These are phyloP conservation scores for Neotragus pygmaeus DNA, from an alignment of 2,113 vertebrate genomes.

Conservation along the genomic window DNA sequence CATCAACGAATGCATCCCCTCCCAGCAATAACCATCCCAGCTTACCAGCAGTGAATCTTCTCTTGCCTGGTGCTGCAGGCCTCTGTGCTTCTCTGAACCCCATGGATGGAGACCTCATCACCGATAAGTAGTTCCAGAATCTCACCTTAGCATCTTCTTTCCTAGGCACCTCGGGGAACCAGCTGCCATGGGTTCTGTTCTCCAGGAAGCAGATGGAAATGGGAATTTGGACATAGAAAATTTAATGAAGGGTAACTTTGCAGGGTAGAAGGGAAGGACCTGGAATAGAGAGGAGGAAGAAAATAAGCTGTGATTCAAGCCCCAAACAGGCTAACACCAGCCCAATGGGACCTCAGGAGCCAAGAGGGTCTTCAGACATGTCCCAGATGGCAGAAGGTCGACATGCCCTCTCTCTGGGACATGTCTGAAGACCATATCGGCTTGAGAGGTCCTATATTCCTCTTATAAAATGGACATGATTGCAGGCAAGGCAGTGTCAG, in stretches of 20 bases:
- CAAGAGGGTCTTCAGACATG: not conserved
- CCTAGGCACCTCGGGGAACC: not conserved
- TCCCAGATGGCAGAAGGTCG: not conserved
- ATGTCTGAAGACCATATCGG: fast-evolving
- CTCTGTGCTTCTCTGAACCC: not conserved
- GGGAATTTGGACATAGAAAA: not conserved
- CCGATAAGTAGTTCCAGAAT: not conserved
- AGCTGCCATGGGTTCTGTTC: not conserved
- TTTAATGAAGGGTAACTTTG: not conserved
- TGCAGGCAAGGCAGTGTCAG: no score
- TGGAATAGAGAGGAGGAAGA: not conserved
- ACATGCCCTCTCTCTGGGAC: not conserved
- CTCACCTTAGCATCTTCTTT: not conserved
- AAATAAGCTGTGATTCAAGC: not conserved
- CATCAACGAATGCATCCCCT: no score
- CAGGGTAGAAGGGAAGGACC: not conserved
- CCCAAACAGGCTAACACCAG: not conserved
- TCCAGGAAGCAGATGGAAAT: not conserved
- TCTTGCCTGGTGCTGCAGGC: fast-evolving
- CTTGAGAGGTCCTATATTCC: not conserved
- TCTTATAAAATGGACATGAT: not conserved
- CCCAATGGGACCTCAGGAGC: not conserved
- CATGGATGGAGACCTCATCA: not conserved
- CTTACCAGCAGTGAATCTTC: not conserved
- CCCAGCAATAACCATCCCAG: fast-evolving